Evolutionary conservation across 2,797 vertebrate genomes (phyloP).

Genomic region (Ptychadena robeensis): DNA sequence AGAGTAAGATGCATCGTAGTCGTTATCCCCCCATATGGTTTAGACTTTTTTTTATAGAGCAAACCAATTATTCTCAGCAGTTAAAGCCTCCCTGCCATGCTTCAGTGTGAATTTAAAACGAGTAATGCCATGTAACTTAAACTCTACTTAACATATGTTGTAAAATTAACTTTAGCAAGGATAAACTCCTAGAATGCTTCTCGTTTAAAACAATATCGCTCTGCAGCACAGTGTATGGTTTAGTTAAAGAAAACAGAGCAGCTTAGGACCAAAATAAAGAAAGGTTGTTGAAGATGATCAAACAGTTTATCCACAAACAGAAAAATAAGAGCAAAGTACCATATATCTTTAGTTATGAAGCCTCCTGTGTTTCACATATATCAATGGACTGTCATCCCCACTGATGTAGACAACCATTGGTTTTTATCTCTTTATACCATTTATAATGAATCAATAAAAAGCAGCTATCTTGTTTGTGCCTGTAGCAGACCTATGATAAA

Average conservation of each 20-base stretch:
- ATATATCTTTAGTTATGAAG: background rate
- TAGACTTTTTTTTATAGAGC: slow-evolving; percentile 45
- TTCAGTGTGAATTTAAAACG: slow-evolving; percentile 46
- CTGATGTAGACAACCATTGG: no score
- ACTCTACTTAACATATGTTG: slow-evolving; percentile 52
- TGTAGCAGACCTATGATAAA: no score
- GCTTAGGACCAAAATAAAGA: background rate
- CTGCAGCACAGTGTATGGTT: background rate
- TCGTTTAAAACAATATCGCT: background rate
- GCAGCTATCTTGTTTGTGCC: no score
- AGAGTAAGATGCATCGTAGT: slow-evolving; percentile 50
- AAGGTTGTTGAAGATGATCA: no score
- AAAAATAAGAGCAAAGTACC: background rate
- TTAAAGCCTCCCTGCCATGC: slow-evolving; percentile 46
- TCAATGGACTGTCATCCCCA: no score
- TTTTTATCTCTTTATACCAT: no score
- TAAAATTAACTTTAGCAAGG: slow-evolving; percentile 21
- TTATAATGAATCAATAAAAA: no score
- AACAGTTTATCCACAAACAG: background rate
- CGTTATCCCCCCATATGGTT: slow-evolving; percentile 51
- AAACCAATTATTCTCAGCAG: slow-evolving; percentile 55
- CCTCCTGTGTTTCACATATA: no score
- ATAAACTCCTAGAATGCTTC: background rate
- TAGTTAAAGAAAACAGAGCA: background rate
- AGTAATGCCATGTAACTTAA: slow-evolving; percentile 47